Evolutionary conservation across 2,888 invertebrate genomes (phyloP), one percentile per base, ranked within the genome.

Genomic region (Chrysodeixis includens): DNA sequence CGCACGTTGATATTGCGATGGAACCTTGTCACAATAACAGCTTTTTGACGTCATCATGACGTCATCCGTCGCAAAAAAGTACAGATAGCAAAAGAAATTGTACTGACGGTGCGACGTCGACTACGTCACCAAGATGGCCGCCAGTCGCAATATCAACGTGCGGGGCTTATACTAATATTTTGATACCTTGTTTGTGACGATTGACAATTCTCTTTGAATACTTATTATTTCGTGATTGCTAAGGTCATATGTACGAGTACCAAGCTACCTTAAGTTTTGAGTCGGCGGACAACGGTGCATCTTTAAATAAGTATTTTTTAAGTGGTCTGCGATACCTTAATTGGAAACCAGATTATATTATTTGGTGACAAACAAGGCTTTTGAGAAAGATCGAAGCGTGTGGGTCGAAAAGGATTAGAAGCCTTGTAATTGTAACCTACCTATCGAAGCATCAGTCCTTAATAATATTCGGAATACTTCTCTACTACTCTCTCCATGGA

Each of bases 261-360:
- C n/a, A 59, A 56, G 35, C 51, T 20, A 56, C 56, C 20, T 54
- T 49, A n/a, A 51, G 32, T 14, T 30, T 65, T 55, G 69, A 74
- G 62, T 49, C 40, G n/a, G 7, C 40, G 40, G 69, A 62, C 66
- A 65, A 64, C 57, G 26, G 62, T 80, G 74, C 74, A 78, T 84
- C 74, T 84, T 75, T 75, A 66, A 69, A 70, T 60, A 56, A 62
- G 51, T 62, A 65, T 56, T 63, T 66, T 62, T 72, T 79, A 66
- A 76, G 69, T 51, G 62, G 79, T 81, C 79, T 84, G 81, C 79
- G 70, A 66, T 68, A 71, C 89, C 88, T 74, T 84, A 89, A 84
- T 88, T 79, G 90, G 92, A 76, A 86, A 85, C 87, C 86, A 81
- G 86, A 82, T 86, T 90, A 86, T 89, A 88, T 79, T 88, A 81